Conservation (phyloP, 2,113 vertebrate genomes). For the Anhinga rufa region DNA sequence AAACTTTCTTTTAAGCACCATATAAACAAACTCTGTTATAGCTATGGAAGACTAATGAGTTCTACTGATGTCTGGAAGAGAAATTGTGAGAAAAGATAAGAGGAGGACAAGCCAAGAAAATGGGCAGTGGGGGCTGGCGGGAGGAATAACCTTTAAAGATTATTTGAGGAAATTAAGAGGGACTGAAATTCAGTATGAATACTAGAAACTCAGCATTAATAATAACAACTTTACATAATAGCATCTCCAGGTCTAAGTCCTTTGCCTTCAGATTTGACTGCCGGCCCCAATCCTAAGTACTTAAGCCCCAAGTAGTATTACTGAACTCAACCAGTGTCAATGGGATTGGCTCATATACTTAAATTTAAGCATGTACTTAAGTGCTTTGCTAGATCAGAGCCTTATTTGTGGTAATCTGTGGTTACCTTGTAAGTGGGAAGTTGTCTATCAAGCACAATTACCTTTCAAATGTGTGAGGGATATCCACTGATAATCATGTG, state of each 20-base stretch:
- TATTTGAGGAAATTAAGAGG: neutral
- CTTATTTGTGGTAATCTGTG: neutral
- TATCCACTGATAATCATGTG: neutral
- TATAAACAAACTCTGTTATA: neutral
- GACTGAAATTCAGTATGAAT: neutral
- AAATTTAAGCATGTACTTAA: neutral
- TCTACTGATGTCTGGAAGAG: neutral
- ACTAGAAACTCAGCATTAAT: neutral
- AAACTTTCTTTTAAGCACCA: neutral
- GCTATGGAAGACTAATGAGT: neutral
- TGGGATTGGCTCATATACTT: neutral
- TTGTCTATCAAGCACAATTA: neutral
- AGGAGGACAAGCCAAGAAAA: neutral
- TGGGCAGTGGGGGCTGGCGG: neutral
- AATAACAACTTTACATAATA: neutral
- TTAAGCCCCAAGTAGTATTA: neutral
- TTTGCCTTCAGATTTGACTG: neutral
- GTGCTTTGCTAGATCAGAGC: neutral
- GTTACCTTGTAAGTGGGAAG: neutral
- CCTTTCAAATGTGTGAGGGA: neutral
- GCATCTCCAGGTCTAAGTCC: neutral
- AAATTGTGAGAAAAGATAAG: constrained; percentile 5
- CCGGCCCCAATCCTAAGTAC: neutral
- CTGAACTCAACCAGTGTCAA: neutral
- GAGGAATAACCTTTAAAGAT: neutral